Evolutionary conservation across 2,888 invertebrate species (phyloP), one percentile per base, ranked within the genome.

Genomic region (Ephialtes manifestator): DNA sequence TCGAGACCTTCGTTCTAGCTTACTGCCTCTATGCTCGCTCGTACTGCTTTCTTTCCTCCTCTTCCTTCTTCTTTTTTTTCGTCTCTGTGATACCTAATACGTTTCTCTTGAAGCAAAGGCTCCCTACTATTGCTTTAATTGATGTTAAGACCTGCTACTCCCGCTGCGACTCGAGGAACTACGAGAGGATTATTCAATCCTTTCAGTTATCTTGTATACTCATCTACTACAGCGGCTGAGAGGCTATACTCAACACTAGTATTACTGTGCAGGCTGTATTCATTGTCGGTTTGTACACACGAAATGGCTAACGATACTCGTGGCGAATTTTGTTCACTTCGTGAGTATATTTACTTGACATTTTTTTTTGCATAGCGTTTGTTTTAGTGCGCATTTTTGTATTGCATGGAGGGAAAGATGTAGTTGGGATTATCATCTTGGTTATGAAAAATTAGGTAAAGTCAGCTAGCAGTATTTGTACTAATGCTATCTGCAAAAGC

Each of bases 71-170:
- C 51, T 55, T 46, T 20, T 51, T 77, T 72, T 78, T 81, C 28
- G 63, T 85, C 77, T 87, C 76, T 46, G 72, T 78, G 63, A 86
- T 87, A 89, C 84, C 89, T 86, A 89, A 91, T 89, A 90, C 87
- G 75, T 81, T 83, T 60, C 46, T 82, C 72, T 76, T 58, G 65
- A 89, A 89, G 89, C 88, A 24, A 87, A 35, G 11, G 48, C 80
- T 76, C 20, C n/a, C 28, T 43, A 3, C 46, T 88, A 89, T 90
- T 88, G 86, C 90, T 92, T 91, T 92, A 92, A 92, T 92, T 92
- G 91, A 92, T 88, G 88, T 82, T 89, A 89, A 91, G 87, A 88
- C 90, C 88, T 86, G 46, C 53, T 18, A 43, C 65, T 28, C 55
- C 55, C 10, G 63, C 68, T 46, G 70, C 51, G 63, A 71, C 65